phyloP scores from a whole-genome alignment of 2,888 invertebrate genomes.

The Balanococcus diminutus region DNA sequence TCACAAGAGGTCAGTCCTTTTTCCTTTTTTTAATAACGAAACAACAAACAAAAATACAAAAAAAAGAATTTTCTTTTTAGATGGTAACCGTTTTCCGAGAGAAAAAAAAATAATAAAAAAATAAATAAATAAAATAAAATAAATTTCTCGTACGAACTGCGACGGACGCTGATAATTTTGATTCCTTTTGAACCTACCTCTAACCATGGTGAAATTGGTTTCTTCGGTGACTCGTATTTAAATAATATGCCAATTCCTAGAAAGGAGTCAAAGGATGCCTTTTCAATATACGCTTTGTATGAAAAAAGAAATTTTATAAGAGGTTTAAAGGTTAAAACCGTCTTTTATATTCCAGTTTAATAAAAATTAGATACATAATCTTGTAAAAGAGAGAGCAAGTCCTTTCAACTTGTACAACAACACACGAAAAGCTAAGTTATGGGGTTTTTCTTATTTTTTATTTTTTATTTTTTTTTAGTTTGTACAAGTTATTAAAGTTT shows the following conservation, averaged over 20 bases:
- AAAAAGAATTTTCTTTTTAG: constrained; percentile 35
- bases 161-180: constrained; percentile 52
- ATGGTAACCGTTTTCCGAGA: constrained; percentile 21
- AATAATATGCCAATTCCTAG: constrained; percentile 50
- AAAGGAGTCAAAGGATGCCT: constrained; percentile 45
- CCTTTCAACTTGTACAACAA: constrained; percentile 30
- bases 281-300: constrained; percentile 45
- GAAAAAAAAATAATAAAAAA: constrained; percentile 19
- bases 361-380: constrained; percentile 21
- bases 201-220: constrained; percentile 47
- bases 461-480: neutral
- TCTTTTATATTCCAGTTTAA: constrained; percentile 33
- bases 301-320: constrained; percentile 39
- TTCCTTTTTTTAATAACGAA: constrained; percentile 44
- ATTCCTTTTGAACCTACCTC: constrained; percentile 49
- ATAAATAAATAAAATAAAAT: neutral
- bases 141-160: constrained; percentile 38
- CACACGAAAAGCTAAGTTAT: constrained; percentile 23
- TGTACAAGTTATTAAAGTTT: constrained; percentile 28
- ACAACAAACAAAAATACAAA: constrained; percentile 46
- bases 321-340: constrained; percentile 21
- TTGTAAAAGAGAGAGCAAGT: constrained; percentile 4
- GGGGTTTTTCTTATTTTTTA: neutral
- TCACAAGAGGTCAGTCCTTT: constrained; percentile 48
- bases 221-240: constrained; percentile 48